Base-by-base conservation (phyloP, 1,140 invertebrate genomes). In the Acyrthosiphon pisum region DNA sequence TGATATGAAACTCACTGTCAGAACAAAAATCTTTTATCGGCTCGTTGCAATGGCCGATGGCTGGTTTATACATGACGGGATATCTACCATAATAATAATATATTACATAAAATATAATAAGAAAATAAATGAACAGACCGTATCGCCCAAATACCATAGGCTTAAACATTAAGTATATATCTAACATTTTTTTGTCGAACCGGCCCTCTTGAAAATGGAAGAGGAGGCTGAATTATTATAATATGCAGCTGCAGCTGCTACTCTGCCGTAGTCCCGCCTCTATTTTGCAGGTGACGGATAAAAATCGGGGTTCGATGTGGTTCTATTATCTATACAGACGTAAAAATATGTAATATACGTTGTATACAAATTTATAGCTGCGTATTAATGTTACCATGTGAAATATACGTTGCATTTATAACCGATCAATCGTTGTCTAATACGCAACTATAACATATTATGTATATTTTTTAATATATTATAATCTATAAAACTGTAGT, bases 91-190 rank as follows among this genome's bases (percentile, higher is more conserved):
- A 53, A 22, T 22, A 41, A 50, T 18, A 11, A 30, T 46, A 46
- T 76, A 76, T 76, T n/a, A 76, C 30, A 76, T 18, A 76, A 76
- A 76, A 76, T 76, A 35, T 20, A n/a, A 76, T 76, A n/a, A 30
- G 60, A 76, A 76, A n/a, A 76, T 76, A 76, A 76, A 76, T 76
- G 14, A 76, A 76, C 60, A 76, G 60, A 76, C 60, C 60, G 60
- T 35, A 76, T 30, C 60, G 60, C 60, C 60, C 60, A 76, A 76
- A 76, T 76, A 76, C 60, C 60, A 76, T 76, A 76, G 60, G 60
- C 14, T 76, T 76, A 76, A 35, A 76, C 60, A 76, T 76, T 76
- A 76, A 76, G 8, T 76, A 76, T 76, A 76, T n/a, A 35, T n/a
- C 60, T 76, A 76, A 76, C 60, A 18, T 76, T 76, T 76, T 76